These are phyloP conservation scores for Poecile montanus DNA, from an alignment of 2,797 vertebrate species.

Conservation along the genomic window DNA sequence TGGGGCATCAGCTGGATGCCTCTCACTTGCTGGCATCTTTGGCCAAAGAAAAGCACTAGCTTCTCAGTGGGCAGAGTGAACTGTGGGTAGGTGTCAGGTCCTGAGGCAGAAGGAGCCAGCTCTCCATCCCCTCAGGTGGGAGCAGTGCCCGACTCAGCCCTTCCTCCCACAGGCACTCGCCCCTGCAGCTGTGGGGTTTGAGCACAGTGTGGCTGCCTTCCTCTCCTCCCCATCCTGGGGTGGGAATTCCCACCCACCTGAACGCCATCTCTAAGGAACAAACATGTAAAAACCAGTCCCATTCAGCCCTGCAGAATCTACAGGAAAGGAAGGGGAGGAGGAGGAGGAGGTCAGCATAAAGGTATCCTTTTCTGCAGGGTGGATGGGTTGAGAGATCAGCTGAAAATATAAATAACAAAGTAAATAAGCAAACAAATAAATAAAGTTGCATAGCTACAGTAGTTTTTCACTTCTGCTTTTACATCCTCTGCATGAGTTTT, in stretches of 20 bases:
- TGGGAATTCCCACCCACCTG: rapidly evolving
- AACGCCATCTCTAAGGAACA: not conserved
- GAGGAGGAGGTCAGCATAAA: not conserved
- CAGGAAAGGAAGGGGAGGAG: not conserved
- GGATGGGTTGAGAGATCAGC: not conserved
- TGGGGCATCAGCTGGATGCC: not conserved
- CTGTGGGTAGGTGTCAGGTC: not conserved
- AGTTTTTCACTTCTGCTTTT: not conserved
- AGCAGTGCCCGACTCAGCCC: not conserved
- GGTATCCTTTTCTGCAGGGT: not conserved
- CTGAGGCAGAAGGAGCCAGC: not conserved
- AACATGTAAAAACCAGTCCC: not conserved
- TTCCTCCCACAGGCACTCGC: rapidly evolving
- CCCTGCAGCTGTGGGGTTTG: not conserved
- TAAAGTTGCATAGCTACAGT: not conserved
- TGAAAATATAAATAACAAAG: not conserved
- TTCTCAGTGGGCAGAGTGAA: not conserved
- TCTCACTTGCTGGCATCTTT: not conserved
- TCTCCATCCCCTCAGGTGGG: not conserved
- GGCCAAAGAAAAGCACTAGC: not conserved
- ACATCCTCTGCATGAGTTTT: not conserved
- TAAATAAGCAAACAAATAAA: not conserved
- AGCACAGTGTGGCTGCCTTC: not conserved
- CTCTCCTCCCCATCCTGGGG: rapidly evolving
- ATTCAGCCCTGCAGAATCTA: not conserved